Evolutionary conservation across 2,113 vertebrate genomes (phyloP).

Genomic region (Pterocles gutturalis): DNA sequence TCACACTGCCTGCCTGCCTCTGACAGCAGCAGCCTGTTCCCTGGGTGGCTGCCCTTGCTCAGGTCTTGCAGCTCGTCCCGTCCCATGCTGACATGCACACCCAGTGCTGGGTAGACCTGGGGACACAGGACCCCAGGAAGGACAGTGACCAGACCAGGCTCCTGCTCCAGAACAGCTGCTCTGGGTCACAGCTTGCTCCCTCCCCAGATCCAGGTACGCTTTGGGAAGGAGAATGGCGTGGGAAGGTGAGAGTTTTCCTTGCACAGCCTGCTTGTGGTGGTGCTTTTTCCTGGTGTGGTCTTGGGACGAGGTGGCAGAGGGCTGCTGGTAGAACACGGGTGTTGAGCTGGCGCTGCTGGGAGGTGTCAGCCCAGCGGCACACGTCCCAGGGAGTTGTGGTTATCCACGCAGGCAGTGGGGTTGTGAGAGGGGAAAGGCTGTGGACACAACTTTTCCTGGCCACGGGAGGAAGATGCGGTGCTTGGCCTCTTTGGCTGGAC

Average conservation of each 20-base stretch:
- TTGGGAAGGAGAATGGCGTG: neutral
- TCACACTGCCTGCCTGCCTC: neutral
- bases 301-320: neutral
- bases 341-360: accelerated
- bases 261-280: neutral
- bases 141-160: accelerated
- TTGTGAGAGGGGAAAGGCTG: neutral
- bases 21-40: neutral
- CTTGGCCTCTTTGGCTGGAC: neutral
- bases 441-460: accelerated
- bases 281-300: neutral
- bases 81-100: too few relatives aligned
- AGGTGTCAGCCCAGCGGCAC: neutral
- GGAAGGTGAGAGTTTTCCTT: accelerated
- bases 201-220: neutral
- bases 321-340: accelerated
- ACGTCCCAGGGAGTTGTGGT: accelerated
- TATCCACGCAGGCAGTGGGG: accelerated
- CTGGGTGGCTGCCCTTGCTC: neutral
- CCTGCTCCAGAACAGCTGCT: accelerated
- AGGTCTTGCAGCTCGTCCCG: neutral
- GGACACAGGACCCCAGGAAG: neutral
- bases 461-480: accelerated
- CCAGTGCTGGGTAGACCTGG: neutral
- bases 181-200: neutral